These are phyloP conservation scores for Meganola albula DNA, from an alignment of 2,888 invertebrate species.

Conservation along the genomic window DNA sequence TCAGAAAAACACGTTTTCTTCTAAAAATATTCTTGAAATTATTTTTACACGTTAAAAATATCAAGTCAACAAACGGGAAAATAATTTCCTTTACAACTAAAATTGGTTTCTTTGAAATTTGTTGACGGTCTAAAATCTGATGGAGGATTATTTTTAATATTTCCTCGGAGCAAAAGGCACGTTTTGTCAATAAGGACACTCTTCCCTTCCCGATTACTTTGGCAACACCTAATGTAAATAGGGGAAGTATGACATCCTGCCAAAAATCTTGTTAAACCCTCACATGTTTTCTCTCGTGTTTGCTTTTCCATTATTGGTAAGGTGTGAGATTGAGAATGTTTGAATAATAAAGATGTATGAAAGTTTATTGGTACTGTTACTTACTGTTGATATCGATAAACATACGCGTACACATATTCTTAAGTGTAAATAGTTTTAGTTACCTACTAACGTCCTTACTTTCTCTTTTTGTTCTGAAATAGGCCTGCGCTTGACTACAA, in stretches of 20 bases:
- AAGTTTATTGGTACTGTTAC: too few relatives aligned
- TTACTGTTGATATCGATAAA: too few relatives aligned
- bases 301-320: conserved; percentile 32
- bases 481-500: too few relatives aligned
- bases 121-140: conserved; percentile 30
- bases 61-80: conserved; percentile 22
- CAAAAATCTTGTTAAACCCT: conserved; percentile 27
- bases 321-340: conserved; percentile 15
- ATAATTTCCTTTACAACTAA: conserved; percentile 18
- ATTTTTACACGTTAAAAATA: too few relatives aligned
- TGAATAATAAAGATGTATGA: conserved; percentile 12
- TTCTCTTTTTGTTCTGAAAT: too few relatives aligned
- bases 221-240: conserved; percentile 60
- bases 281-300: conserved; percentile 27
- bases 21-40: too few relatives aligned
- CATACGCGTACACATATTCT: too few relatives aligned
- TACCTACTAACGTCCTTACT: too few relatives aligned
- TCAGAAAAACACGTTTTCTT: too few relatives aligned
- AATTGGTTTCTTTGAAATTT: conserved; percentile 31
- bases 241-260: conserved; percentile 39
- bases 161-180: conserved; percentile 51
- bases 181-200: conserved; percentile 65
- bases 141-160: conserved; percentile 55
- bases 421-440: too few relatives aligned
- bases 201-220: conserved; percentile 57